A percentile compares a stretch with the other conserved stretches of the same genome.
Conservation (phyloP, 1,140 invertebrate species). For the Drosophila willistoni region DNA sequence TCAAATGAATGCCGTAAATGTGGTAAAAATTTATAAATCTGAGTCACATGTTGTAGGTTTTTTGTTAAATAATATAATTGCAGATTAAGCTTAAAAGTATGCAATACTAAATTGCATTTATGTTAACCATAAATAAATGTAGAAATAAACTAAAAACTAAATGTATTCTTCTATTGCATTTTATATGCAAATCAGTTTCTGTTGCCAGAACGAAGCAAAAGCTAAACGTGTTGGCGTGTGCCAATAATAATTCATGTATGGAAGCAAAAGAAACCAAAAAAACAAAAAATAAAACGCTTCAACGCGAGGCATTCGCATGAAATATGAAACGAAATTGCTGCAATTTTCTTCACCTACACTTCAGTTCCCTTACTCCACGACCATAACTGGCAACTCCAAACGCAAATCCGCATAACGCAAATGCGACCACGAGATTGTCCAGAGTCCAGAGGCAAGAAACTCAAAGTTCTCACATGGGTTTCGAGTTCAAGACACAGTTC, state of each 20-base stretch:
- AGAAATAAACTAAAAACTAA: constrained; percentile 41
- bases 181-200: constrained; percentile 68
- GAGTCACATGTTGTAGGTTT: background rate
- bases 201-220: constrained; percentile 25
- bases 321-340: constrained; percentile 78
- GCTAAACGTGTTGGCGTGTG: constrained; percentile 37
- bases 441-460: constrained; percentile 13
- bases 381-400: constrained; percentile 25
- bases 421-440: constrained; percentile 55
- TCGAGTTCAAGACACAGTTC: constrained; percentile 23
- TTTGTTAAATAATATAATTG: constrained; percentile 6
- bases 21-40: background rate
- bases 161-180: constrained; percentile 60
- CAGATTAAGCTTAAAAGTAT: constrained; percentile 22
- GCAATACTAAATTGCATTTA: constrained; percentile 15
- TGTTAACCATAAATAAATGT: constrained; percentile 50
- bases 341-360: constrained; percentile 51
- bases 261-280: constrained; percentile 19
- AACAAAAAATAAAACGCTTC: constrained; percentile 12
- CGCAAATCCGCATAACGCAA: constrained; percentile 56
- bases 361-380: background rate
- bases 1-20: background rate
- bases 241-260: constrained; percentile 71
- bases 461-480: constrained; percentile 19
- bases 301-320: constrained; percentile 58